phyloP scores from a whole-genome alignment of 2,797 vertebrate genomes.

The Paedocypris micromegethes region DNA sequence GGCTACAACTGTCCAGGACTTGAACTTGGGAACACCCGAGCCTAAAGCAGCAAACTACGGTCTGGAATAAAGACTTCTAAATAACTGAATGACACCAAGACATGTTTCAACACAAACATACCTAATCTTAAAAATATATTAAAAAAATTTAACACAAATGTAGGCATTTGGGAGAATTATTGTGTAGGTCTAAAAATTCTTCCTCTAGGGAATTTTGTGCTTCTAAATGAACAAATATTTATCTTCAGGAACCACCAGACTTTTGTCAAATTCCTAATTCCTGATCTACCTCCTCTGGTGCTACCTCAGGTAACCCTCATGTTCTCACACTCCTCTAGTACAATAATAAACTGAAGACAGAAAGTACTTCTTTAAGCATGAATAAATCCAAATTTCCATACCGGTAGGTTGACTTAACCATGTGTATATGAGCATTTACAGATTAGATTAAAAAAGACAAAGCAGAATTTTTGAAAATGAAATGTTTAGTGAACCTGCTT shows the following conservation, averaged over 20 bases:
- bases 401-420: too few species aligned
- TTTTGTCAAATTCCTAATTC: not conserved
- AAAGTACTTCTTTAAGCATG: not conserved
- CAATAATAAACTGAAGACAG: conserved; percentile 9
- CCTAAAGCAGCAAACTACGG: too few species aligned
- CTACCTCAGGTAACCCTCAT: conserved; percentile 13
- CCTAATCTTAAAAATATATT: not conserved
- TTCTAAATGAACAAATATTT: not conserved
- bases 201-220: conserved; percentile 1
- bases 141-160: not conserved
- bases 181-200: not conserved
- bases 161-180: not conserved
- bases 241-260: not conserved
- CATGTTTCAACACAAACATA: not conserved
- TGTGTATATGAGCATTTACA: too few species aligned
- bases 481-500: too few species aligned
- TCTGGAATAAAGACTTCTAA: too few species aligned
- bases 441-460: too few species aligned
- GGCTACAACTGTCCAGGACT: too few species aligned
- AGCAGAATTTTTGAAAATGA: too few species aligned
- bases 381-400: too few species aligned
- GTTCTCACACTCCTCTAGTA: not conserved
- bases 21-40: too few species aligned
- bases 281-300: conserved; percentile 4
- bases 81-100: not conserved